A percentile compares a stretch with the other conserved stretches of the same genome.
phyloP scores from a whole-genome alignment of 2,888 invertebrate genomes.

The Drosophila longiperda region DNA sequence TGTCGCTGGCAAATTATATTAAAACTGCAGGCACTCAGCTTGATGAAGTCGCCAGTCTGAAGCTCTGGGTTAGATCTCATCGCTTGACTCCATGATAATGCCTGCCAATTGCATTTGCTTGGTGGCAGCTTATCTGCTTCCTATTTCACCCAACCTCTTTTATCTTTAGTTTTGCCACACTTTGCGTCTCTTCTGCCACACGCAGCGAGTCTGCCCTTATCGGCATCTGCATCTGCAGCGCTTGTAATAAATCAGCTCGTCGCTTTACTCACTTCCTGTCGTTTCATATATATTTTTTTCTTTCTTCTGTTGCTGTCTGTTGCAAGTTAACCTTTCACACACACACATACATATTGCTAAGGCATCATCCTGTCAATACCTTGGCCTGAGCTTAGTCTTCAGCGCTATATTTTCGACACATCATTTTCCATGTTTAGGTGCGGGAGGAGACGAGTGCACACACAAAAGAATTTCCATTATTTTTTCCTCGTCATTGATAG shows the following conservation, averaged over 20 bases:
- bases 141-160: conserved; percentile 1
- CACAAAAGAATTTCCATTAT: conserved; percentile 72
- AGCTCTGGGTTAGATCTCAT: conserved; percentile 41
- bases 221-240: conserved; percentile 55
- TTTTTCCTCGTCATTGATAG: conserved; percentile 57
- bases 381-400: conserved; percentile 48
- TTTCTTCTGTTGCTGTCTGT: conserved; percentile 31
- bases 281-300: conserved; percentile 22
- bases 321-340: conserved; percentile 57
- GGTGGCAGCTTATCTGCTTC: conserved; percentile 31
- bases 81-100: conserved; percentile 54
- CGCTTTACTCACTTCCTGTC: conserved; percentile 51
- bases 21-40: conserved; percentile 69
- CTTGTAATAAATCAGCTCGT: conserved; percentile 77
- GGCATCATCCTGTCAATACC: conserved; percentile 74
- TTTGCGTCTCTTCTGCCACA: conserved; percentile 1
- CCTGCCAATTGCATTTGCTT: conserved; percentile 73
- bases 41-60: conserved; percentile 59
- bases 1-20: conserved; percentile 64
- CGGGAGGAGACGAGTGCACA: conserved; percentile 31
- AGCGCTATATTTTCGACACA: conserved; percentile 67
- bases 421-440: conserved; percentile 73
- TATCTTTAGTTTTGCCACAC: conserved; percentile 4
- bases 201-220: conserved; percentile 42
- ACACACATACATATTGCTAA: conserved; percentile 24